A percentile compares a stretch with the other conserved stretches of the same genome.
Conservation (phyloP, 2,888 invertebrate genomes). For the Aphrophora alni region DNA sequence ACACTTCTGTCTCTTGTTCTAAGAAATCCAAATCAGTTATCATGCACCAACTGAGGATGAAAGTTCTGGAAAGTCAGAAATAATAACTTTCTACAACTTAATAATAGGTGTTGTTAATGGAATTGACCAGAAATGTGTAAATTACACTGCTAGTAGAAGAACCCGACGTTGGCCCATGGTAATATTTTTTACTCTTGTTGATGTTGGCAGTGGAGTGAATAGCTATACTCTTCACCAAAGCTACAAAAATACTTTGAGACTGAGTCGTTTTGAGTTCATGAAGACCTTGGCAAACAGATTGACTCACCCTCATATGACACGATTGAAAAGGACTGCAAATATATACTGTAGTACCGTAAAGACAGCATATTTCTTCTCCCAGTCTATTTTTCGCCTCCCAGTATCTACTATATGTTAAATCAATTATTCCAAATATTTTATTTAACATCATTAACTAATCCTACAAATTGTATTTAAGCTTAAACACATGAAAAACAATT, state of each 20-base stretch:
- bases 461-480: no score
- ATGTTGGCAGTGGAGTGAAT: neutral
- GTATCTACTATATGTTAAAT: no score
- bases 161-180: conserved; percentile 14
- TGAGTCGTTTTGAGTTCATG: neutral
- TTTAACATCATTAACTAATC: no score
- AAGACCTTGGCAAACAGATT: neutral
- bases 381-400: no score
- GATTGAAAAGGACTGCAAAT: neutral
- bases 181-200: conserved; percentile 6
- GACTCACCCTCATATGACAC: neutral
- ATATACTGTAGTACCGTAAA: no score
- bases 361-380: no score
- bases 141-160: conserved; percentile 13
- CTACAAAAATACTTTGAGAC: neutral
- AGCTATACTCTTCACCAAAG: neutral
- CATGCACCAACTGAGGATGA: neutral
- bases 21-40: neutral
- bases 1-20: conserved; percentile 33
- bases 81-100: conserved; percentile 14
- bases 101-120: conserved; percentile 14
- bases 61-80: neutral
- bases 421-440: no score
- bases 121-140: conserved; percentile 23
- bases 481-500: no score